Evolutionary conservation across 35 echinoderm and acorn worm genomes (phyloP), one percentile per base, ranked within the genome.

Genomic region (Ophioderma brevispina): DNA sequence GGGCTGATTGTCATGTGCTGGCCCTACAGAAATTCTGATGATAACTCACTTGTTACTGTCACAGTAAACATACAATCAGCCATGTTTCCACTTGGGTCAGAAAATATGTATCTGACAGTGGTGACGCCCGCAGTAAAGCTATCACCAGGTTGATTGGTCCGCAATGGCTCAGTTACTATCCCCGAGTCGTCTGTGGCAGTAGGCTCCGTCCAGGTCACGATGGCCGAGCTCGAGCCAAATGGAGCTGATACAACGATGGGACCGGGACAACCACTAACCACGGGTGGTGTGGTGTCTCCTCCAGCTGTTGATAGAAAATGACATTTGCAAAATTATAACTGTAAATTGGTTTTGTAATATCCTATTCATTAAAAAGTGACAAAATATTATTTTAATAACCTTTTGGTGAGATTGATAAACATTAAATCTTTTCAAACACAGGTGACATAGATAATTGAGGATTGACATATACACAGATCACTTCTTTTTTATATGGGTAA

Each of bases 161-260:
- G 50, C 30, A 17, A 33, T 23, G 56, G 19, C 32, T 37, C 15
- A 13, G 14, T 39, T 1, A 80, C 90, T 1, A 15, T n/a, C 0
- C 90, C 90, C 49, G 75, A 85, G 25, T 79, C 77, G 33, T 92
- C 82, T 79, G 82, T 86, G 32, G 90, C 90, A 64, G 90, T 92
- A 13, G 90, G 90, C 46, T 33, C 41, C 6, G 34, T 40, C 90
- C 90, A 92, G 1, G 17, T 64, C 23, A 92, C 81, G 55, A 21
- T 70, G 2, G 64, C 77, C 36, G 23, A 28, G 25, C 0, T 31
- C 23, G 8, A 2, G 32, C 90, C 90, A 0, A 37, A 28, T 37
- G 90, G 76, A 30, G 84, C 76, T 2, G 35, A 14, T 15, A 78
- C 46, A 32, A 33, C 41, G 28, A 92, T 86, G 31, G 50, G 37